Base-by-base conservation (phyloP, 2,888 invertebrate genomes). In the Drosophila infuscata region DNA sequence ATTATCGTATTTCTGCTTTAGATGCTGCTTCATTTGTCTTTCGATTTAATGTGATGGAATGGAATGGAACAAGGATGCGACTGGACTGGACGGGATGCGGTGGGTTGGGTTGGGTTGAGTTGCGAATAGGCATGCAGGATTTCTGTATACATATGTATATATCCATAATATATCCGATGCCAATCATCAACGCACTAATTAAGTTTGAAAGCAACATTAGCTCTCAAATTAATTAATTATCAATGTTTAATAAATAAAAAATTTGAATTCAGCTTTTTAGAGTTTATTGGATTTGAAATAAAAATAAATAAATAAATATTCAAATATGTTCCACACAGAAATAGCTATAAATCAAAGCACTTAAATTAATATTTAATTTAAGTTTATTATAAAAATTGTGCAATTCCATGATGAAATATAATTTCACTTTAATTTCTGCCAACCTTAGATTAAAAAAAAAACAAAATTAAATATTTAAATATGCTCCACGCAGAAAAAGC, bases 1-100 rank as follows among this genome's bases (percentile, higher is more conserved):
- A 85, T 85, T 85, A 85, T 88, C 89, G 89, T 88, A 88, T 88
- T 83, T 85, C 84, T 85, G 87, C 83, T 86, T 85, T 85, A 70
- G 86, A 73, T 66, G 79, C 83, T 81, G 79, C 81, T 88, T 88
- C 89, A 86, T 86, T 88, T 84, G 83, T 85, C 81, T 87, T 84
- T 74, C 69, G 67, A 67, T 64, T 58, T 57, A 58, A 73, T 78
- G 76, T 72, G 78, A 75, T 75, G 70, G 79, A 74, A 69, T 78
- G 61, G 76, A 43, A 54, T 74, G 74, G 67, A 48, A 46, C 49
- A 63, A 48, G 38, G 2, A 30, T 60, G 60, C 35, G 20, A 29
- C 17, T 17, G 53, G 53, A 35, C n/a, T 3, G 29, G 25, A 35
- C 41, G 43, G 36, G 11, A 48, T 9, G 46, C 12, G 7, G 51